Percentiles rank a stretch among this genome's conserved stretches.
phyloP scores from a whole-genome alignment of 2,888 invertebrate species.

The Agrilus cyanescens region DNA sequence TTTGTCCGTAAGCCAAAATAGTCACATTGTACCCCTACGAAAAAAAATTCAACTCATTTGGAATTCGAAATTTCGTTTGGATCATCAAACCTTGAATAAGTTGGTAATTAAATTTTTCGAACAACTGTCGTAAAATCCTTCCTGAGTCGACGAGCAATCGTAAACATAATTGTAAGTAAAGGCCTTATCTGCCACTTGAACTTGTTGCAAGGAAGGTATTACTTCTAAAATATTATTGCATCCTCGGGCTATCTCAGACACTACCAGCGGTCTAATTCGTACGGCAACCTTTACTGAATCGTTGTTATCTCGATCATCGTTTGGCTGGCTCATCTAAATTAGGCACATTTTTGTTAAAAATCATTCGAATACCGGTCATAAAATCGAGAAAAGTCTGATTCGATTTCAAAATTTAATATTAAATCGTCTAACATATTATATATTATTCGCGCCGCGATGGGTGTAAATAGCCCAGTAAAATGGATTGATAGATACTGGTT shows the following conservation, averaged over 20 bases:
- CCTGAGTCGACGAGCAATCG: slow-evolving; percentile 54
- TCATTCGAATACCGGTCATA: too few relatives aligned
- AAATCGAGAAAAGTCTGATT: too few relatives aligned
- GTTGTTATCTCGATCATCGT: slow-evolving; percentile 3
- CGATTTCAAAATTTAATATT: too few relatives aligned
- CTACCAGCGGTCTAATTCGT: slow-evolving; percentile 68
- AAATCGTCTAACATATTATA: too few relatives aligned
- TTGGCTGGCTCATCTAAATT: too few relatives aligned
- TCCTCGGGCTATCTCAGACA: slow-evolving; percentile 58
- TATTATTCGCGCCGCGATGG: too few relatives aligned
- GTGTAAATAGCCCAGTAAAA: too few relatives aligned
- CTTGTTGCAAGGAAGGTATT: slow-evolving; percentile 52
- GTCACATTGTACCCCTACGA: slow-evolving; percentile 71
- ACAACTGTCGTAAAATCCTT: slow-evolving; percentile 59
- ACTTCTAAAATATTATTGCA: slow-evolving; percentile 63
- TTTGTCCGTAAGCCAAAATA: slow-evolving; percentile 89
- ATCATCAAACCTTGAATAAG: slow-evolving; percentile 58
- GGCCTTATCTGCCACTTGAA: slow-evolving; percentile 55
- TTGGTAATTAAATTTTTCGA: slow-evolving; percentile 59
- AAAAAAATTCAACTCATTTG: not conserved
- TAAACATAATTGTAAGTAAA: slow-evolving; percentile 83
- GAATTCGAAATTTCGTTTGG: slow-evolving; percentile 11
- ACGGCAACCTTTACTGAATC: slow-evolving; percentile 63
- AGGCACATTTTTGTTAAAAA: too few relatives aligned
- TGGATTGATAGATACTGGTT: too few relatives aligned